A percentile compares a stretch with the other conserved stretches of the same genome.
Conservation (phyloP, 2,888 invertebrate species). For the Aleiodes leptofemur region DNA sequence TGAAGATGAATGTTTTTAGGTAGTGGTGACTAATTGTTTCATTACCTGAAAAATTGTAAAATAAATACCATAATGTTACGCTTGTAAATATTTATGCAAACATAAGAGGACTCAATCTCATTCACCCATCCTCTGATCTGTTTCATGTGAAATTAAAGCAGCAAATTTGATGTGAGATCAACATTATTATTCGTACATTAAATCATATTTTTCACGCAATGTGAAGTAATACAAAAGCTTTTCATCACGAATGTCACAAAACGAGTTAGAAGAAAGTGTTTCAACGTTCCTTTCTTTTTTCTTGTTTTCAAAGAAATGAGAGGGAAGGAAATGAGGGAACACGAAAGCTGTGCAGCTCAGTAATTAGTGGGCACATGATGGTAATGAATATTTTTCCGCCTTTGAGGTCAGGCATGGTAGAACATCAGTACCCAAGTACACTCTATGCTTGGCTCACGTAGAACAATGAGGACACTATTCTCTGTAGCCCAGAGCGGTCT, state of each 20-base stretch:
- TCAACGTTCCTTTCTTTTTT: not conserved
- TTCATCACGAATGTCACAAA: too few species aligned
- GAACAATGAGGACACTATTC: slow-evolving; percentile 63
- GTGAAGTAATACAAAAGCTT: too few species aligned
- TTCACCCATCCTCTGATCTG: not conserved
- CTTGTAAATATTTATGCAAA: slow-evolving; percentile 67
- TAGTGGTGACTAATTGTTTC: slow-evolving; percentile 58
- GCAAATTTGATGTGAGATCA: too few species aligned
- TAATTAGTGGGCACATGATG: slow-evolving; percentile 59
- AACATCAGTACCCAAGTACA: slow-evolving; percentile 57
- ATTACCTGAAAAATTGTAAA: slow-evolving; percentile 64
- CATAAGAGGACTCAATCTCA: not conserved
- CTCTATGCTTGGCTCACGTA: slow-evolving; percentile 62
- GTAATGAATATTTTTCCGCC: slow-evolving; percentile 63
- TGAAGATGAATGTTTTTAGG: slow-evolving; percentile 49
- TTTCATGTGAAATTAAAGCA: not conserved
- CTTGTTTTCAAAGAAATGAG: slow-evolving; percentile 15
- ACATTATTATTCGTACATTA: too few species aligned
- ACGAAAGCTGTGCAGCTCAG: slow-evolving; percentile 52
- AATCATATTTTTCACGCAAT: too few species aligned
- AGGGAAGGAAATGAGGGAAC: slow-evolving; percentile 41
- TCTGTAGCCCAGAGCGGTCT: slow-evolving; percentile 58
- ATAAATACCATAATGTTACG: slow-evolving; percentile 73
- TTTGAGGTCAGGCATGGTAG: slow-evolving; percentile 58
- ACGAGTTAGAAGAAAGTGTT: too few species aligned